Evolutionary conservation across 2,113 vertebrate species (phyloP).

Genomic region (Notothenia coriiceps): DNA sequence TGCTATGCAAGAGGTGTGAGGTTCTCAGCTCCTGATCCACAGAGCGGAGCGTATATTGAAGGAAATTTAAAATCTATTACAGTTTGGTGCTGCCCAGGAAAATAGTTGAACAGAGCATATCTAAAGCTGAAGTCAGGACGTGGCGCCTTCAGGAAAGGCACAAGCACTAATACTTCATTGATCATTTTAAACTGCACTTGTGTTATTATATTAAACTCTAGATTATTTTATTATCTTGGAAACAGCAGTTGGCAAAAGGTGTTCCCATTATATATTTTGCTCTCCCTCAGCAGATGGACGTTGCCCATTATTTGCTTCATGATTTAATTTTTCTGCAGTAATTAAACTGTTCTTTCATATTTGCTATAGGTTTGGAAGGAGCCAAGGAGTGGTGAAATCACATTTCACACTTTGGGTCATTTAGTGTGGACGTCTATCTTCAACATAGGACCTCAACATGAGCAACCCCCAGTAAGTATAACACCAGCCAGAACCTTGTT

Average conservation of each 20-base stretch:
- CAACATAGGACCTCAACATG: conserved; percentile 77
- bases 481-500: conserved; percentile 26
- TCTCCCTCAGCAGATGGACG: conserved; percentile 6
- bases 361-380: conserved; percentile 76
- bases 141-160: conserved; percentile 33
- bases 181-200: conserved; percentile 29
- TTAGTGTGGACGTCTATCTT: conserved; percentile 66
- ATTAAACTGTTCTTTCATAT: conserved; percentile 29
- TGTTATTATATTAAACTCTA: conserved; percentile 4
- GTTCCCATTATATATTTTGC: background rate
- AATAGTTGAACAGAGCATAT: conserved; percentile 55
- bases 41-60: conserved; percentile 66
- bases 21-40: conserved; percentile 68
- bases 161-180: conserved; percentile 25
- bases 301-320: background rate
- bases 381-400: conserved; percentile 68
- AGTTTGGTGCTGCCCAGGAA: conserved; percentile 66
- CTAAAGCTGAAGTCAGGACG: conserved; percentile 40
- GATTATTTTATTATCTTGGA: conserved; percentile 39
- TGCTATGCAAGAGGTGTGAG: conserved; percentile 81
- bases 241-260: background rate
- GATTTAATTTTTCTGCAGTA: conserved; percentile 20
- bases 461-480: conserved; percentile 84
- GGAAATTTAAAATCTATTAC: conserved; percentile 75
- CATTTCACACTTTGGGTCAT: conserved; percentile 65